Percentiles rank a stretch among this genome's conserved stretches.
Evolutionary conservation across 2,888 invertebrate genomes (phyloP).

Genomic region (Patella caerulea): DNA sequence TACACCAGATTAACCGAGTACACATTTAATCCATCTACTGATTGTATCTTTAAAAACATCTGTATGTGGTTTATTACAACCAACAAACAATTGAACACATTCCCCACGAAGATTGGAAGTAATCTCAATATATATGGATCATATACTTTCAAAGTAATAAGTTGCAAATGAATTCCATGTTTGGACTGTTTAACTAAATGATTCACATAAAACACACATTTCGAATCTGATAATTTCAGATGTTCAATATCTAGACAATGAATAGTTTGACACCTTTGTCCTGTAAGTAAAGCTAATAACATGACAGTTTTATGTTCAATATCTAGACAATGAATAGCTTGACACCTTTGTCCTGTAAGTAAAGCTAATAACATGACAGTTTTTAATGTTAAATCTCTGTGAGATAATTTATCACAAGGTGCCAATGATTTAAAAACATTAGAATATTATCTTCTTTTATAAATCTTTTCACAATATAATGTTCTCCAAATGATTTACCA

Average conservation of each 20-base stretch:
- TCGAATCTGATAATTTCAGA: conserved; percentile 16
- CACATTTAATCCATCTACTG: no score
- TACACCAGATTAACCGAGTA: no score
- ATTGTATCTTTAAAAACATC: no score
- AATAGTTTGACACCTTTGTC: conserved; percentile 25
- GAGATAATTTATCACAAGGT: conserved; percentile 26
- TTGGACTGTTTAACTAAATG: conserved; percentile 29
- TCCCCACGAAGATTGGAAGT: no score
- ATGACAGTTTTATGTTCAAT: no score
- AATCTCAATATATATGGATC: conserved; percentile 16
- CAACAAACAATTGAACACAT: no score
- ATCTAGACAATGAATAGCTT: no score
- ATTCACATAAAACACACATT: neutral
- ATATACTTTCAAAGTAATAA: conserved; percentile 11
- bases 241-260: conserved; percentile 28
- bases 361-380: no score
- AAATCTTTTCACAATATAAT: conserved; percentile 30
- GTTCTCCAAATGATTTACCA: conserved; percentile 11
- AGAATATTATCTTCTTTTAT: conserved; percentile 31
- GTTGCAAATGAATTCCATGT: conserved; percentile 27
- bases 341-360: no score
- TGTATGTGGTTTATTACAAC: no score
- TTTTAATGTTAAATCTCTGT: conserved; percentile 7
- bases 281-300: no score
- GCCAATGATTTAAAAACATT: conserved; percentile 21